A percentile compares a stretch with the other conserved stretches of the same genome.
Evolutionary conservation across 2,888 invertebrate species (phyloP).

Genomic region (Acrocera orbiculus): DNA sequence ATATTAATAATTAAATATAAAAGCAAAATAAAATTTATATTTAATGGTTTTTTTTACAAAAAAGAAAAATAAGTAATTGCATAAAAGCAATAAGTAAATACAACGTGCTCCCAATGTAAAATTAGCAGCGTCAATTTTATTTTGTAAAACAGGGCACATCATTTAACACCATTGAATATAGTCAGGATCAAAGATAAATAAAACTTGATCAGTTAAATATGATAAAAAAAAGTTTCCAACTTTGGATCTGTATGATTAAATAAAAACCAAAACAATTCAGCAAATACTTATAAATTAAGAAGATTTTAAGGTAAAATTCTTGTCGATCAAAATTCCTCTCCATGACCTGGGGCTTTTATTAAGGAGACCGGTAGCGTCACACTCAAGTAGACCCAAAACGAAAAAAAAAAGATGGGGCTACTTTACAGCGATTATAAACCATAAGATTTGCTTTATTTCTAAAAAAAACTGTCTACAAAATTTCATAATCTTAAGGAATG

Average conservation of each 20-base stretch:
- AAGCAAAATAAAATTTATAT: too few relatives aligned
- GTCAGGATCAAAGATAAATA: too few relatives aligned
- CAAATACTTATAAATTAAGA: conserved; percentile 31
- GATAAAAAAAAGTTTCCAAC: too few relatives aligned
- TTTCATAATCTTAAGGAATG: conserved; percentile 11
- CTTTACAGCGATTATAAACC: conserved; percentile 6
- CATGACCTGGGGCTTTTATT: too few relatives aligned
- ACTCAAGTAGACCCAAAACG: background rate
- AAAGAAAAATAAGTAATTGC: too few relatives aligned
- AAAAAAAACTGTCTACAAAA: conserved; percentile 10
- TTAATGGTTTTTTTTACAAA: too few relatives aligned
- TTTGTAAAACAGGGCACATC: conserved; percentile 4
- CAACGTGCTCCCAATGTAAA: conserved; percentile 33
- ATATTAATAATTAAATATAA: too few relatives aligned
- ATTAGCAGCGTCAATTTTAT: too few relatives aligned
- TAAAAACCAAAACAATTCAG: conserved; percentile 27
- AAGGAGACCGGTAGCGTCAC: conserved; percentile 7
- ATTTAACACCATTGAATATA: conserved; percentile 12
- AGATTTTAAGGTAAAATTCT: conserved; percentile 31
- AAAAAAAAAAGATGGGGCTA: conserved; percentile 5
- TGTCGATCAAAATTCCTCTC: conserved; percentile 31
- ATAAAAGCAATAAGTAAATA: conserved; percentile 32
- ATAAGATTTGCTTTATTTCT: background rate
- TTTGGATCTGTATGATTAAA: too few relatives aligned
- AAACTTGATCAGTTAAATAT: too few relatives aligned